Evolutionary conservation across 2,797 vertebrate species (phyloP).

Genomic region (Galago senegalensis): DNA sequence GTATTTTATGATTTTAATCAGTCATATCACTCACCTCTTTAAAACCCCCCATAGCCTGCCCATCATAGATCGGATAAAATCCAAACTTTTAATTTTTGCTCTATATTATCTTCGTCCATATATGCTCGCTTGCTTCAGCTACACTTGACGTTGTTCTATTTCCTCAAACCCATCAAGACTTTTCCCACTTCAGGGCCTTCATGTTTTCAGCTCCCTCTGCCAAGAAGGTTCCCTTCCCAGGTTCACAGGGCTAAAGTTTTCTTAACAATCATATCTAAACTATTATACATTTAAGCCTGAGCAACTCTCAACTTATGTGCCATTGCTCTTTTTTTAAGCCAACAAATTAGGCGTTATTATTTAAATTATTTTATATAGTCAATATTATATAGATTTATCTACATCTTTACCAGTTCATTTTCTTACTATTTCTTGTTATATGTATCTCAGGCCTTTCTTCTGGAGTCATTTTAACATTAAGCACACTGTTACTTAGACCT

Average conservation of each 20-base stretch:
- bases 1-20: background rate
- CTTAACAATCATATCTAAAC: constrained; percentile 12
- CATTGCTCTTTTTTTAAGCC: background rate
- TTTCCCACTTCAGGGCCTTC: constrained; percentile 24
- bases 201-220: background rate
- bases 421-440: background rate
- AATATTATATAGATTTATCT: constrained; percentile 7
- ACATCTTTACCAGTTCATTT: constrained; percentile 37
- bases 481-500: background rate
- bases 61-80: background rate
- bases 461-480: background rate
- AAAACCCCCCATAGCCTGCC: background rate
- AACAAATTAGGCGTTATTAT: background rate
- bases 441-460: background rate
- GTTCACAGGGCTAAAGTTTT: background rate
- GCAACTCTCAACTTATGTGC: background rate
- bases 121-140: background rate
- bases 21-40: background rate
- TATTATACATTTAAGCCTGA: constrained; percentile 3
- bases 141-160: background rate
- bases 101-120: background rate
- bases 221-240: background rate
- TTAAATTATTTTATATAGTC: background rate
- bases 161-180: constrained; percentile 5
- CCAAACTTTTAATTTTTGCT: background rate